These are phyloP conservation scores for Adrianichthys oophorus DNA, from an alignment of 2,797 vertebrate species.

Conservation along the genomic window DNA sequence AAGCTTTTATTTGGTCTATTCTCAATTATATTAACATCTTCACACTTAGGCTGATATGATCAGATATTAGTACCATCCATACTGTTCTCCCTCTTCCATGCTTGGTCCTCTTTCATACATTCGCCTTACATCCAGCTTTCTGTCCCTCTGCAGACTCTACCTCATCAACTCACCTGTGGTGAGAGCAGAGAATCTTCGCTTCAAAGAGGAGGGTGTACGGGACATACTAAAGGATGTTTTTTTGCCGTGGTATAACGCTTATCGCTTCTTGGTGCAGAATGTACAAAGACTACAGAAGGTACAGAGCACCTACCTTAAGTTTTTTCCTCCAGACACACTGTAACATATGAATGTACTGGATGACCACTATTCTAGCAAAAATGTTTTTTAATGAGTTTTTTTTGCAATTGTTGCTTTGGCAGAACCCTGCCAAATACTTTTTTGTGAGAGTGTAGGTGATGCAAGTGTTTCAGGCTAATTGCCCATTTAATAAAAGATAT, in stretches of 20 bases:
- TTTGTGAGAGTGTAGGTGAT: too few species aligned
- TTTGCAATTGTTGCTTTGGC: too few species aligned
- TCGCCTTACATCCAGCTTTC: neutral
- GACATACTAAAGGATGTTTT: constrained; percentile 97
- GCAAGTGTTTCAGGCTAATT: too few species aligned
- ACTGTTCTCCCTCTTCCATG: neutral
- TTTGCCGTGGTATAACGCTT: constrained; percentile 97
- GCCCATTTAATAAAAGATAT: too few species aligned
- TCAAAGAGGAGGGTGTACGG: constrained; percentile 96
- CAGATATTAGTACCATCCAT: neutral
- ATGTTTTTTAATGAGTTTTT: neutral
- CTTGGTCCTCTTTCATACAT: neutral
- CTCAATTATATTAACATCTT: neutral
- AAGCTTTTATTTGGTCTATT: neutral
- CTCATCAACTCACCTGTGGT: constrained; percentile 98
- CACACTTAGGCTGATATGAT: constrained; percentile 1
- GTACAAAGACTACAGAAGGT: constrained; percentile 91
- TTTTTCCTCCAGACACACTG: neutral
- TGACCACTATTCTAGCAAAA: neutral
- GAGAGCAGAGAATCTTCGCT: constrained; percentile 94
- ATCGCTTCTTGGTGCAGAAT: constrained; percentile 96
- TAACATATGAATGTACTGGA: neutral
- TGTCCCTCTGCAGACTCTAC: constrained; percentile 81
- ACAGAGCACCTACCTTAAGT: constrained; percentile 2
- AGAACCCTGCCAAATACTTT: too few species aligned